These are phyloP conservation scores for Eustalomyia histrio DNA, from an alignment of 2,888 invertebrate genomes.

Conservation along the genomic window DNA sequence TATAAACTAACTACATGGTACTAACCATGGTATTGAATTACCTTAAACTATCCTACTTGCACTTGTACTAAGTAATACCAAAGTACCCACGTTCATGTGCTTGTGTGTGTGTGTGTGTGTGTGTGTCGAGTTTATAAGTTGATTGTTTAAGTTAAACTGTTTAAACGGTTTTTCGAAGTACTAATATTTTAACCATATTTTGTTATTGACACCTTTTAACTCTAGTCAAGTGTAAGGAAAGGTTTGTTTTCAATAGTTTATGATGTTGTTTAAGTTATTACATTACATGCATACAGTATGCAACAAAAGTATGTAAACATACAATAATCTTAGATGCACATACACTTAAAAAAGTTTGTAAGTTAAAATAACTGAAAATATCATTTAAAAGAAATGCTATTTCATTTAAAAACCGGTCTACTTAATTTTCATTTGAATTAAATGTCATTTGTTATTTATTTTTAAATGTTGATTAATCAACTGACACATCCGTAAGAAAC, in stretches of 20 bases:
- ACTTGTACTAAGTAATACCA: neutral
- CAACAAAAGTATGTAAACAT: neutral
- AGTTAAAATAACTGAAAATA: no score
- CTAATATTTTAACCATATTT: conserved; percentile 63
- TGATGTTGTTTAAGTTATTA: conserved; percentile 44
- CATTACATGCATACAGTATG: conserved; percentile 40
- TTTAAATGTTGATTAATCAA: no score
- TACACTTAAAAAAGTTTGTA: no score
- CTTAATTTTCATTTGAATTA: no score
- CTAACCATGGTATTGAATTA: conserved; percentile 37
- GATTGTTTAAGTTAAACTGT: conserved; percentile 61
- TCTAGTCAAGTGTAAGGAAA: conserved; percentile 60
- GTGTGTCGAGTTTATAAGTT: conserved; percentile 58
- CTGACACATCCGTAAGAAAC: no score
- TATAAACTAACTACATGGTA: conserved; percentile 28
- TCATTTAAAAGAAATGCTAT: no score
- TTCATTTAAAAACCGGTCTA: no score
- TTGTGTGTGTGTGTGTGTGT: neutral
- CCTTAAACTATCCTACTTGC: conserved; percentile 39
- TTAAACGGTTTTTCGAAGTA: conserved; percentile 48
- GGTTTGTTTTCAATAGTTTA: conserved; percentile 50
- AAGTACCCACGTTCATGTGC: neutral
- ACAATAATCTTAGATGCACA: no score
- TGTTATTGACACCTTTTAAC: conserved; percentile 64
- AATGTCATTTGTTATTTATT: no score